Percentiles rank a stretch among this genome's conserved stretches.
Conservation (phyloP, 2,797 vertebrate genomes). For the Austrolebias charrua region DNA sequence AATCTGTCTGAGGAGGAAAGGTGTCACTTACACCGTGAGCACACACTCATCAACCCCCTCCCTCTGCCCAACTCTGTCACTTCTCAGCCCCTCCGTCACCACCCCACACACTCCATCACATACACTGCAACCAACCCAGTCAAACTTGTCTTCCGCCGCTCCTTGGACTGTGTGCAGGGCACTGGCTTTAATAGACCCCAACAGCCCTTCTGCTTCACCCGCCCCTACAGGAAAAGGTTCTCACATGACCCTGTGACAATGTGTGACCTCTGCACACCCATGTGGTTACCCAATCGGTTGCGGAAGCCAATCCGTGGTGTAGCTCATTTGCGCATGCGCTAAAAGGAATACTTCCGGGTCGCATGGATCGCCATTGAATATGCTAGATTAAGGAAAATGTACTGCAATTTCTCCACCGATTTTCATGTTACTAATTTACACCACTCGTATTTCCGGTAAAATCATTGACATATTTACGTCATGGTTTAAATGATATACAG, state of each 20-base stretch:
- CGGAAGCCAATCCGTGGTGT: no score
- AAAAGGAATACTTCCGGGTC: no score
- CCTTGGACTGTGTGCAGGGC: slow-evolving; percentile 24
- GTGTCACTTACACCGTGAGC: slow-evolving; percentile 79
- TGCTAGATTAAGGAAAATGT: no score
- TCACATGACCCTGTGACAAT: slow-evolving; percentile 4
- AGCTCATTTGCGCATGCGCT: no score
- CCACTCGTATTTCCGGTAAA: no score
- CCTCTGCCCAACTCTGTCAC: slow-evolving; percentile 53
- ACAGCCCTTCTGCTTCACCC: slow-evolving; percentile 41
- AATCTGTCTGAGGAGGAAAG: slow-evolving; percentile 82
- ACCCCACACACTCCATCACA: slow-evolving; percentile 62
- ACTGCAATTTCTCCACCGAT: no score
- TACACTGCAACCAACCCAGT: slow-evolving; percentile 18
- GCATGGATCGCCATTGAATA: no score
- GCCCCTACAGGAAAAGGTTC: slow-evolving; percentile 42
- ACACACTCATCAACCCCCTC: slow-evolving; percentile 78
- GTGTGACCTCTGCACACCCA: no score
- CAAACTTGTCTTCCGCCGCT: slow-evolving; percentile 3
- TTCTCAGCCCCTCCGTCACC: slow-evolving; percentile 28
- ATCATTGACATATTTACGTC: no score
- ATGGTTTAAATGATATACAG: no score
- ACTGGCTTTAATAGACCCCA: slow-evolving; percentile 46
- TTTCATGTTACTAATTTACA: no score
- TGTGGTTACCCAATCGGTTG: no score